These are phyloP conservation scores for Poecilus cupreus DNA, from an alignment of 2,888 invertebrate genomes.

Conservation along the genomic window DNA sequence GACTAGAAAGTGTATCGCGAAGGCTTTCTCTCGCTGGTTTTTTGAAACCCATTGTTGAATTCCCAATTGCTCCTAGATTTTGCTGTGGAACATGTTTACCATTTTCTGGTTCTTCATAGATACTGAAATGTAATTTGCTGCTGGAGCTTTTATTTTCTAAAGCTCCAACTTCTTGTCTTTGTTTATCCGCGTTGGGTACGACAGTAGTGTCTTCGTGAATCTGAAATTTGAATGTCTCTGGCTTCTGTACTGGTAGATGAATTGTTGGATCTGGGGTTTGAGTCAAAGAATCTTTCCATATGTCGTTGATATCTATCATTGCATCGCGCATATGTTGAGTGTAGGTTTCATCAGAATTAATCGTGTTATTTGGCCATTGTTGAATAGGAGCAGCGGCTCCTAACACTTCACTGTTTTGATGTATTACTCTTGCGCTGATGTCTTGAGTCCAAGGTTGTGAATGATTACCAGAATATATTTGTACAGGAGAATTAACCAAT, in stretches of 20 bases:
- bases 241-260: slow-evolving; percentile 70
- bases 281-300: slow-evolving; percentile 35
- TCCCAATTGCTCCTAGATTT: background rate
- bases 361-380: slow-evolving; percentile 47
- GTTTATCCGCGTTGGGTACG: background rate
- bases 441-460: background rate
- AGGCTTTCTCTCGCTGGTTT: background rate
- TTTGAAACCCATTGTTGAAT: slow-evolving; percentile 13
- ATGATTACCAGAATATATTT: background rate
- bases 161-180: background rate
- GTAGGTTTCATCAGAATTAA: slow-evolving; percentile 37
- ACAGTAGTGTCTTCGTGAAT: slow-evolving; percentile 72
- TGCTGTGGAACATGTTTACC: background rate
- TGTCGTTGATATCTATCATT: slow-evolving; percentile 31
- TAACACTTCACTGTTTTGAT: background rate
- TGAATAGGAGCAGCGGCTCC: slow-evolving; percentile 8
- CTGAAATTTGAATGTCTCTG: slow-evolving; percentile 73
- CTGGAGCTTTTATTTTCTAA: background rate
- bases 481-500: background rate
- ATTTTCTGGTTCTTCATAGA: slow-evolving; percentile 8
- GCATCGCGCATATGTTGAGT: slow-evolving; percentile 26
- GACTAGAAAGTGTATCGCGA: slow-evolving; percentile 31
- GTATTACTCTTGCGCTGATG: background rate
- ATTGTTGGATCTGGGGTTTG: background rate
- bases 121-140: slow-evolving; percentile 22